These are phyloP conservation scores for Muscidifurax raptorellus DNA, from an alignment of 1,140 invertebrate species.

Conservation along the genomic window DNA sequence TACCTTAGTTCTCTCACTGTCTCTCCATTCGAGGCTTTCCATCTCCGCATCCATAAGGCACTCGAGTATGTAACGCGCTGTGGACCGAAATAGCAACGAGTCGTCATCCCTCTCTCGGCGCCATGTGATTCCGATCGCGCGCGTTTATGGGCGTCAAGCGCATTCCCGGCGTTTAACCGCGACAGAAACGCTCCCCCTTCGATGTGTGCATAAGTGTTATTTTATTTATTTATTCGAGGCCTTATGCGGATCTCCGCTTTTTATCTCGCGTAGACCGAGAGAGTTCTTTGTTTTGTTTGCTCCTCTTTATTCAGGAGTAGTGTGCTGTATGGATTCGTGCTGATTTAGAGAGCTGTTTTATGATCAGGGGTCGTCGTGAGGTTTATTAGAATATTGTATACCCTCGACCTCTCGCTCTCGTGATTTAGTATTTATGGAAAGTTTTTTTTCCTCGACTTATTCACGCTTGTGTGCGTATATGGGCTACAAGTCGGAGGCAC, in stretches of 20 bases:
- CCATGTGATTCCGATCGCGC: not conserved
- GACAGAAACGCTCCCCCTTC: not conserved
- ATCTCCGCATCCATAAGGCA: no score
- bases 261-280: not conserved
- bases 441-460: no score
- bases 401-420: not conserved
- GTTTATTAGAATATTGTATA: not conserved
- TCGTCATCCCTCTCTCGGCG: not conserved
- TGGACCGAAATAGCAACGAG: not conserved
- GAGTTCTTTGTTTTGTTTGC: not conserved
- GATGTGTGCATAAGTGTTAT: conserved; percentile 28
- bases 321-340: not conserved
- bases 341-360: conserved; percentile 18
- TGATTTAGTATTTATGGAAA: no score
- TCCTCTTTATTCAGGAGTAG: no score
- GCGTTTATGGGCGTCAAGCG: not conserved
- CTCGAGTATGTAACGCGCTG: not conserved
- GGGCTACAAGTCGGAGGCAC: no score
- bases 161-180: not conserved
- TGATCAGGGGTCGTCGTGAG: not conserved
- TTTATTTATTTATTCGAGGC: conserved; percentile 44
- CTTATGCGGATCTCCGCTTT: no score
- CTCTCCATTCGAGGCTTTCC: not conserved
- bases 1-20: not conserved
- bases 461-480: no score